Conservation (phyloP, 2,113 vertebrate species). For the Zootoca vivipara region DNA sequence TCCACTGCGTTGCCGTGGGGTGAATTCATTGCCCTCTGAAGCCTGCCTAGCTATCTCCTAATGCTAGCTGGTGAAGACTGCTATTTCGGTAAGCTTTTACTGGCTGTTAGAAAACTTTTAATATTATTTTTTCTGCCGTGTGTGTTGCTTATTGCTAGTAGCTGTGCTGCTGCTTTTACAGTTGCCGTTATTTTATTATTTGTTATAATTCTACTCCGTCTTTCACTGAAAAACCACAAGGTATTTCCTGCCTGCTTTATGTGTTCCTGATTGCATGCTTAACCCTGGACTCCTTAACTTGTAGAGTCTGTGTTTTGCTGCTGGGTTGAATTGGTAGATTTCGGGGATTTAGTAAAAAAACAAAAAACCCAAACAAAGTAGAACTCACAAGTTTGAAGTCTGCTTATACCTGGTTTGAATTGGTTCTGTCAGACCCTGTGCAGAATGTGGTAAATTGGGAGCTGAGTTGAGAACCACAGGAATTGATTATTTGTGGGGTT, state of each 20-base stretch:
- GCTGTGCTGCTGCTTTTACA: background rate
- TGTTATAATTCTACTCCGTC: too few relatives aligned
- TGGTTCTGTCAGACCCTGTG: background rate
- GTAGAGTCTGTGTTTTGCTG: too few relatives aligned
- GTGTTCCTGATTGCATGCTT: background rate
- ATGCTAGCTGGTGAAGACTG: background rate
- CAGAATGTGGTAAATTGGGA: background rate
- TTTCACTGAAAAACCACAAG: too few relatives aligned
- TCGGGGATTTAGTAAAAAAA: too few relatives aligned
- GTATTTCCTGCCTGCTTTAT: too few relatives aligned
- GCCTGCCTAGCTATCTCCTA: background rate
- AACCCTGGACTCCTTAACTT: too few relatives aligned
- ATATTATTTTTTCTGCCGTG: background rate
- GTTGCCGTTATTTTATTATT: too few relatives aligned
- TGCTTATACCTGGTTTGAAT: background rate
- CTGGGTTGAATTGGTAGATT: too few relatives aligned
- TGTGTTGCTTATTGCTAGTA: background rate
- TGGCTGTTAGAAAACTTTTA: background rate
- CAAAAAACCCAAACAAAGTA: too few relatives aligned
- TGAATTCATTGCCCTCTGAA: background rate
- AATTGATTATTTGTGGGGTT: background rate
- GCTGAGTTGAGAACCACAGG: background rate
- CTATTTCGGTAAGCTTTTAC: background rate
- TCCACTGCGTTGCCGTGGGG: too few relatives aligned
- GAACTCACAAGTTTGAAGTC: too few relatives aligned